A percentile compares a stretch with the other conserved stretches of the same genome.
These are phyloP conservation scores for Cinara cedri DNA, from an alignment of 2,888 invertebrate species.

Conservation along the genomic window DNA sequence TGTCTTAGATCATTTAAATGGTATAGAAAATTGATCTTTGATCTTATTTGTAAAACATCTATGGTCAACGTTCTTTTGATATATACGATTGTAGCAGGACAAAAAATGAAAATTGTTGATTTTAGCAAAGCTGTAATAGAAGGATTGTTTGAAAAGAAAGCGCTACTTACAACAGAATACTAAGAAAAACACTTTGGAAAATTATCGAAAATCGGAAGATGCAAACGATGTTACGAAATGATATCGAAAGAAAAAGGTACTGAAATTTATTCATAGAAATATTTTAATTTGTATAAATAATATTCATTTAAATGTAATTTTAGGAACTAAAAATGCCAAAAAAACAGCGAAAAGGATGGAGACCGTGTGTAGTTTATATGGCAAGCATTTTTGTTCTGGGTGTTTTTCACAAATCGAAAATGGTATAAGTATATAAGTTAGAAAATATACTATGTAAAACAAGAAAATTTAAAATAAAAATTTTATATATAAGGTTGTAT, in stretches of 20 bases:
- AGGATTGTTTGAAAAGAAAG: constrained; percentile 22
- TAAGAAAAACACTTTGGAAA: constrained; percentile 10
- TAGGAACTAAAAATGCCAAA: constrained; percentile 3
- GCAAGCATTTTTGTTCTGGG: background rate
- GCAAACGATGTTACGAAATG: constrained; percentile 6
- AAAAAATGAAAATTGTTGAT: constrained; percentile 1
- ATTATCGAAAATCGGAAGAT: constrained; percentile 15
- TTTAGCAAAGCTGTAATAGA: constrained; percentile 16
- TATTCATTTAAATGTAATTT: background rate
- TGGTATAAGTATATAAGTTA: no score
- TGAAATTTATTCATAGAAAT: background rate
- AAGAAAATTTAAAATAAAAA: no score
- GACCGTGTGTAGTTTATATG: background rate
- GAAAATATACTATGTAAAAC: no score
- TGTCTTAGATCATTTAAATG: constrained; percentile 20
- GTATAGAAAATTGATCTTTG: constrained; percentile 20
- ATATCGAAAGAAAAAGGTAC: constrained; percentile 3
- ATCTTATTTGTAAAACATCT: constrained; percentile 9
- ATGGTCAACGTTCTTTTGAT: constrained; percentile 17
- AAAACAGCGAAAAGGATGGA: background rate
- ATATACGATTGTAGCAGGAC: background rate
- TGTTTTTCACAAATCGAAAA: no score
- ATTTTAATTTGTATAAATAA: background rate
- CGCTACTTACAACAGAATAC: background rate
- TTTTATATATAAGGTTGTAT: no score